Evolutionary conservation across 1,140 invertebrate species (phyloP).

Genomic region (Plutomurus gul): DNA sequence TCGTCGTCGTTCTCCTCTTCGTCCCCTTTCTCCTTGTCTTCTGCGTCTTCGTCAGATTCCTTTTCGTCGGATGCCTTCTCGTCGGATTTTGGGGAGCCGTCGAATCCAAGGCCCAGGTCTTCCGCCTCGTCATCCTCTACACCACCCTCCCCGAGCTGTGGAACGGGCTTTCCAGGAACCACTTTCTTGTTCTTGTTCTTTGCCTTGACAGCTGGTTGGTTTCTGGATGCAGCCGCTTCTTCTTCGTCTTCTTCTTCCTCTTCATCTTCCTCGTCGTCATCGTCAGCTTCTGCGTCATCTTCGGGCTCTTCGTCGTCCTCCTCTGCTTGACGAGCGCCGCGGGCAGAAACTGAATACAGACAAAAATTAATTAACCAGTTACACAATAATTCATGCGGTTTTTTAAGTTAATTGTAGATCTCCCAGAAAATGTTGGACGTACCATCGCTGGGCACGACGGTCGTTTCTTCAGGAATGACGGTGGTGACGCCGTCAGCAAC

Average conservation of each 20-base stretch:
- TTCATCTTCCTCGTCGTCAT: constrained; percentile 52
- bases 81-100: constrained; percentile 33
- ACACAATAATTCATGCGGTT: not conserved
- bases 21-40: constrained; percentile 46
- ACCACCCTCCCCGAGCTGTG: constrained; percentile 45
- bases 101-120: constrained; percentile 50
- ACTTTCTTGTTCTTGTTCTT: constrained; percentile 36
- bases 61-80: constrained; percentile 46
- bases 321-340: constrained; percentile 40
- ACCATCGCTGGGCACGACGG: no score
- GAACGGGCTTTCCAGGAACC: constrained; percentile 47
- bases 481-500: not conserved
- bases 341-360: not conserved
- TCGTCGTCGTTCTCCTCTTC: constrained; percentile 44
- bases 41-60: constrained; percentile 44
- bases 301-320: constrained; percentile 50
- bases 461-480: not conserved
- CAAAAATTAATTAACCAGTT: not conserved
- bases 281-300: constrained; percentile 34
- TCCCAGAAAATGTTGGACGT: no score
- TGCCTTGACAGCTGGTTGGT: not conserved
- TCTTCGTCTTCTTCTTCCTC: constrained; percentile 52
- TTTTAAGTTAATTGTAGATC: no score
- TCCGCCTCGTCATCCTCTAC: constrained; percentile 54
- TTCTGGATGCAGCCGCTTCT: constrained; percentile 35